A percentile compares a stretch with the other conserved stretches of the same genome.
These are phyloP conservation scores for Andricus quercusramuli DNA, from an alignment of 2,888 invertebrate species.

Conservation along the genomic window DNA sequence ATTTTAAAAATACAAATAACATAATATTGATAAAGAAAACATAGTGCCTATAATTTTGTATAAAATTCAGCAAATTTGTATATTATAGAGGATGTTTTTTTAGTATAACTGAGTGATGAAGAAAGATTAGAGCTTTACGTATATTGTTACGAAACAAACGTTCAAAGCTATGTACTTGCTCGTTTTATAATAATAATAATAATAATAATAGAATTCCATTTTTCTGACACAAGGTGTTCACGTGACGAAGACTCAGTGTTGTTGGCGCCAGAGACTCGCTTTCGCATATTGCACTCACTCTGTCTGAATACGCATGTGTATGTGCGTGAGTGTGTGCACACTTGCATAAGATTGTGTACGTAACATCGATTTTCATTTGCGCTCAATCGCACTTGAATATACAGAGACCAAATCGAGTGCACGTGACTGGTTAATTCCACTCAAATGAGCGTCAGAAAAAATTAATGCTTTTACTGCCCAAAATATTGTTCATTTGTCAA, in stretches of 20 bases:
- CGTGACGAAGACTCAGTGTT: neutral
- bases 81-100: neutral
- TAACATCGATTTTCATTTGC: conserved; percentile 38
- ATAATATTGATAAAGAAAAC: neutral
- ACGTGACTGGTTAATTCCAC: conserved; percentile 38
- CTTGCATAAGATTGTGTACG: conserved; percentile 26
- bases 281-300: neutral
- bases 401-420: conserved; percentile 18
- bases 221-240: conserved; percentile 7
- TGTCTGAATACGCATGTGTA: neutral
- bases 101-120: neutral
- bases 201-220: neutral
- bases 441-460: conserved; percentile 2
- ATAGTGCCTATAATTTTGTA: neutral
- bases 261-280: neutral
- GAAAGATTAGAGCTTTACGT: neutral
- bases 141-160: neutral
- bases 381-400: conserved; percentile 35
- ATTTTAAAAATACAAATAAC: neutral
- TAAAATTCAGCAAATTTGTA: neutral
- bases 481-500: neutral
- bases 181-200: neutral
- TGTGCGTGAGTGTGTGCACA: neutral
- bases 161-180: neutral
- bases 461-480: neutral